Base-by-base conservation (phyloP, 2,113 vertebrate genomes). In the Lycaon pictus region DNA sequence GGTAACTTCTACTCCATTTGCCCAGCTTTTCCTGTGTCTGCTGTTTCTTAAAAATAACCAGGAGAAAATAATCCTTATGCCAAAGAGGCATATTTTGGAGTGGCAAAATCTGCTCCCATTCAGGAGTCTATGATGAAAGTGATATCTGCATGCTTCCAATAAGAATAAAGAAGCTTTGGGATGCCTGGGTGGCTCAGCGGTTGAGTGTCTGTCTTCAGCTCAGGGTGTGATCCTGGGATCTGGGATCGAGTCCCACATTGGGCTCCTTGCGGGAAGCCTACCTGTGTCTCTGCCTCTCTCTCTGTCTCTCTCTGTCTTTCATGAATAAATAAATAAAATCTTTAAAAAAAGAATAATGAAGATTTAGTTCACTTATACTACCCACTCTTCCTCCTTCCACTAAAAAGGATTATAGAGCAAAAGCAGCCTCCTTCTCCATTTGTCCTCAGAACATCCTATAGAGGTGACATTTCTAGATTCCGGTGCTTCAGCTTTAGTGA, bases 11-110 rank as follows among this genome's bases (percentile, higher is more conserved):
- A 71, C 22, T 72, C 3, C 0, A 12, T 72, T 89, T 71, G 60
- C 1, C 6, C 55, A 82, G 86, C 32, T 81, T 71, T 74, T 81
- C 17, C 23, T 53, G 12, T 55, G 56, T 89, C 65, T 80, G 22
- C 62, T 82, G 19, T 72, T 94, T 94, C 76, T 82, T 81, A 63
- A 72, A 72, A 88, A 82, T 82, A 89, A 89, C 13, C 17, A 63
- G n/a, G 29, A 9, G 37, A 72, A 89, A 81, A 82, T 62, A 37
- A 82, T 62, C 29, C 37, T 81, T 94, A 25, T 55, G 55, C 32
- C 85, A 88, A 82, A 88, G 55, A 82, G 32, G 77, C 32, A 72
- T 43, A 72, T 58, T 88, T 94, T 79, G 63, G 27, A 5, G 19
- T 32, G 43, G 76, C 63, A 62, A 81, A 60, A 82, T 88, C 43